phyloP scores from a whole-genome alignment of 2,113 vertebrate species.

The Apteryx mantelli region DNA sequence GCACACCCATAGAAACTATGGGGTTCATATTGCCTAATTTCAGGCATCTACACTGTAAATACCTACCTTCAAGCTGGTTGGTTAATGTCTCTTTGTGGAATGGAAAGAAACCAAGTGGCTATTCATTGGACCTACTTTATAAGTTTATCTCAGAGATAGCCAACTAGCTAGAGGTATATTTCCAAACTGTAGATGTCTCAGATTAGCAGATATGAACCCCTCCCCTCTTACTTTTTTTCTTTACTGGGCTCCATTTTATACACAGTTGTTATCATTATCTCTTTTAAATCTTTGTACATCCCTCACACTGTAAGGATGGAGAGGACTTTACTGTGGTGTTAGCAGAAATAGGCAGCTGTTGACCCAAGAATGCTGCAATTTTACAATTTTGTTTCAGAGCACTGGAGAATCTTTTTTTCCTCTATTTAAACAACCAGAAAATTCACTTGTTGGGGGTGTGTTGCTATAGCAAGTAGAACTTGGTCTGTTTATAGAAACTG shows the following conservation, averaged over 20 bases:
- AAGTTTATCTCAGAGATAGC: background rate
- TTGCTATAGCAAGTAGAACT: slow-evolving; percentile 44
- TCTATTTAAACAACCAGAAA: background rate
- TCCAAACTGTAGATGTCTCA: background rate
- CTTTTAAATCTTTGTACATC: background rate
- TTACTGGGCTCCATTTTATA: background rate
- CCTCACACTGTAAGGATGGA: background rate
- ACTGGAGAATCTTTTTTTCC: background rate
- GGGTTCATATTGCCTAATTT: background rate
- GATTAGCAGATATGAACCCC: background rate
- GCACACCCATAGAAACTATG: background rate
- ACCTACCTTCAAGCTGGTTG: background rate
- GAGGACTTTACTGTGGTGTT: background rate
- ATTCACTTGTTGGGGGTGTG: slow-evolving; percentile 28
- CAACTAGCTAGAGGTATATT: background rate
- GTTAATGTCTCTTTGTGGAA: background rate
- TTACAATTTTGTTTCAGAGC: background rate
- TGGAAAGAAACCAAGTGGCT: background rate
- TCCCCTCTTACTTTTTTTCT: background rate
- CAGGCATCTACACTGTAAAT: background rate
- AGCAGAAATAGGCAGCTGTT: background rate
- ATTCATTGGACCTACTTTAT: background rate
- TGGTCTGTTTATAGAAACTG: slow-evolving; percentile 44
- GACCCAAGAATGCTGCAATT: background rate
- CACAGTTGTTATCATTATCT: background rate